phyloP scores from a whole-genome alignment of 2,888 invertebrate species.

The Pachliopta kotzebuea region DNA sequence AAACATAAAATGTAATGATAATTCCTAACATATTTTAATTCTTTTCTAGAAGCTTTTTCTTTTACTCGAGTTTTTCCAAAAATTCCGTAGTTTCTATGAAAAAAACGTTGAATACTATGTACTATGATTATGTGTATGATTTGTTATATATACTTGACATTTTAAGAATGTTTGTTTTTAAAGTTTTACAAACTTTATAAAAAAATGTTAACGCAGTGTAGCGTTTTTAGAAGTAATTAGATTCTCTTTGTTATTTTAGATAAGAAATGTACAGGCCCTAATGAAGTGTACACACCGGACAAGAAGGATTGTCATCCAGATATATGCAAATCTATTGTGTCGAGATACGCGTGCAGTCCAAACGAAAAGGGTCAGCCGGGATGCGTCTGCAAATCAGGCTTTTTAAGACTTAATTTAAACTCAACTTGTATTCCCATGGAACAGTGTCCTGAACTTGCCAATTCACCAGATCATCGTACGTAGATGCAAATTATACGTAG shows the following conservation, averaged over 20 bases:
- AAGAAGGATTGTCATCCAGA: conserved; percentile 18
- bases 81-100: background rate
- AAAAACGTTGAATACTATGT: too few species aligned
- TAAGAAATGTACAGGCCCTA: conserved; percentile 16
- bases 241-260: conserved; percentile 3
- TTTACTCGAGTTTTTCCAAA: background rate
- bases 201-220: too few species aligned
- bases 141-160: too few species aligned
- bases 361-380: conserved; percentile 19
- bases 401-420: conserved; percentile 17
- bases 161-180: too few species aligned
- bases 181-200: too few species aligned
- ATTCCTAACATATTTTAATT: too few species aligned
- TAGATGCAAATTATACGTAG: background rate
- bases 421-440: conserved; percentile 20
- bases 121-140: too few species aligned
- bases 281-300: conserved; percentile 12
- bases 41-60: background rate
- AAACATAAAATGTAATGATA: too few species aligned
- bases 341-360: conserved; percentile 8
- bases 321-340: conserved; percentile 16
- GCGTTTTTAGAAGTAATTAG: background rate
- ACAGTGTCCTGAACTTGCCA: conserved; percentile 15
- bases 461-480: conserved; percentile 18
- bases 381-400: conserved; percentile 21